phyloP scores from a whole-genome alignment of 2,797 vertebrate genomes.

The Champsocephalus gunnari region DNA sequence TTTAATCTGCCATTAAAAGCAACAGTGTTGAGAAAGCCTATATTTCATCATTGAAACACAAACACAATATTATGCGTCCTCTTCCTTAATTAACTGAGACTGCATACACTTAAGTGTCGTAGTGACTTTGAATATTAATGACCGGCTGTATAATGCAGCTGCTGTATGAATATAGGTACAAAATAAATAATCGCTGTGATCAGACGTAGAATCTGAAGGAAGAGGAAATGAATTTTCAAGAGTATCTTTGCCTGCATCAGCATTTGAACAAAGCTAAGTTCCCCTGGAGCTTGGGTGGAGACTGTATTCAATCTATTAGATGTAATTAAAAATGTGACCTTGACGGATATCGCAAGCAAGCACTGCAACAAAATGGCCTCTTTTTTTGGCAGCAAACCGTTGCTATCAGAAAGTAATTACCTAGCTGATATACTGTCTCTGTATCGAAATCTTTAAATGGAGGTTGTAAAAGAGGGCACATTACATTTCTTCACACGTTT shows the following conservation, averaged over 20 bases:
- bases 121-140: conserved; percentile 59
- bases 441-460: conserved; percentile 56
- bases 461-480: conserved; percentile 32
- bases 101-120: conserved; percentile 10
- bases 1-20: conserved; percentile 48
- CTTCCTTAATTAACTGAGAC: conserved; percentile 54
- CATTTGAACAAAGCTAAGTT: conserved; percentile 40
- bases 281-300: conserved; percentile 10
- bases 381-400: conserved; percentile 24
- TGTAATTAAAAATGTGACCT: conserved; percentile 68
- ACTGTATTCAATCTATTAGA: conserved; percentile 43
- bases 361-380: conserved; percentile 20
- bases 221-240: conserved; percentile 5
- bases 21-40: conserved; percentile 15
- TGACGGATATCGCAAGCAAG: conserved; percentile 47
- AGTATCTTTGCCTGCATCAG: conserved; percentile 46
- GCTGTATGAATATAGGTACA: conserved; percentile 5
- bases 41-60: conserved; percentile 46
- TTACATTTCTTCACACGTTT: conserved; percentile 26
- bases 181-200: background rate
- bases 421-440: conserved; percentile 42
- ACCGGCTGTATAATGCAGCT: background rate
- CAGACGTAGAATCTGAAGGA: conserved; percentile 10
- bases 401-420: conserved; percentile 63
- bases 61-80: conserved; percentile 36